Conservation (phyloP, 2,888 invertebrate genomes). For the Ectemnius cavifrons region DNA sequence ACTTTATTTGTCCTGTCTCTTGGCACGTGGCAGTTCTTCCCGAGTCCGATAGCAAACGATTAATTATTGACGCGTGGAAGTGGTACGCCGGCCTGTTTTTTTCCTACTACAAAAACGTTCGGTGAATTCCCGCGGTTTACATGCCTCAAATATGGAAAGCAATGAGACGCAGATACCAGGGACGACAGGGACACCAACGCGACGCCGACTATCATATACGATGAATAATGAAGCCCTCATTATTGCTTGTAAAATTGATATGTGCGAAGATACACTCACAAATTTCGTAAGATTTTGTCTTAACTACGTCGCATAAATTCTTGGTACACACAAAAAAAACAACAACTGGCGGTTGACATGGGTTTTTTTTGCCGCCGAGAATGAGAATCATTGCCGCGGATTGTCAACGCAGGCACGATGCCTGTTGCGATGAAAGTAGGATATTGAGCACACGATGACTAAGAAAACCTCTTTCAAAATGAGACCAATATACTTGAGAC, state of each 20-base stretch:
- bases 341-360: no score
- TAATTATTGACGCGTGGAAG: no score
- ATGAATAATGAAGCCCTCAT: background rate
- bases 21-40: background rate
- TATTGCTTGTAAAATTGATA: background rate
- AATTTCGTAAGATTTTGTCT: no score
- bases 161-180: conserved; percentile 13
- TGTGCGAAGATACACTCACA: background rate
- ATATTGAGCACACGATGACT: no score
- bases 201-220: background rate
- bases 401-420: no score
- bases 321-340: no score
- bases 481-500: no score
- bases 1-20: background rate
- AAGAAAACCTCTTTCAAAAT: no score
- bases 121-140: conserved; percentile 46
- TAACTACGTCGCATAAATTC: no score
- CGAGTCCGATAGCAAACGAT: background rate
- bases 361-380: no score
- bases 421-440: no score
- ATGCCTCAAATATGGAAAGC: conserved; percentile 18
- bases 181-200: background rate
- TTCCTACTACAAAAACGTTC: conserved; percentile 30
- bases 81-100: conserved; percentile 9
- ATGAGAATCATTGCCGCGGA: no score